These are phyloP conservation scores for Ramphastos sulfuratus DNA, from an alignment of 2,113 vertebrate genomes.

Conservation along the genomic window DNA sequence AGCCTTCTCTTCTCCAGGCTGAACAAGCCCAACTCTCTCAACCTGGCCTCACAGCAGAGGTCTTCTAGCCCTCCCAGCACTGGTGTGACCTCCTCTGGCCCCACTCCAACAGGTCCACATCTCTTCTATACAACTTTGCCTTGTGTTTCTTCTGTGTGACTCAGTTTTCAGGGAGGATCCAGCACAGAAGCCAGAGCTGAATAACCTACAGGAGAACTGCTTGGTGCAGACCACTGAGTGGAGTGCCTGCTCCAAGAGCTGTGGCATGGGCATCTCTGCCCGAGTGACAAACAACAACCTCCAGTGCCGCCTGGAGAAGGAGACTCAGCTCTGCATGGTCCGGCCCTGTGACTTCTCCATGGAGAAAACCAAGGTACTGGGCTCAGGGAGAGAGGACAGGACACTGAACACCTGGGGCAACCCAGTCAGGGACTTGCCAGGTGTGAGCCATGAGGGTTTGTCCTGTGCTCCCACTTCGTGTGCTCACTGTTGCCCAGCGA, in stretches of 20 bases:
- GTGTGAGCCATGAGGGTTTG: neutral
- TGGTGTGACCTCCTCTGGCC: too few relatives aligned
- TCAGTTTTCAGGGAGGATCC: constrained; percentile 67
- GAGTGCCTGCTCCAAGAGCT: constrained; percentile 78
- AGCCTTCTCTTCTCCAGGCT: neutral
- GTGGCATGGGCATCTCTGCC: constrained; percentile 79
- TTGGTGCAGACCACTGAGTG: constrained; percentile 80
- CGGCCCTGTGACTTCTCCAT: constrained; percentile 67
- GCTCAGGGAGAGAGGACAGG: neutral
- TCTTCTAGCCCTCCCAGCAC: neutral
- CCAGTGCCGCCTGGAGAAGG: constrained; percentile 78
- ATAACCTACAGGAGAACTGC: constrained; percentile 78
- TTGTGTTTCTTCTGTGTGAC: neutral
- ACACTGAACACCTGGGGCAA: too few relatives aligned
- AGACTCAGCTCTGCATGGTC: constrained; percentile 78
- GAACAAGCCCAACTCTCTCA: neutral
- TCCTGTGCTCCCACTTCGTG: neutral
- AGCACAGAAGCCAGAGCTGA: neutral
- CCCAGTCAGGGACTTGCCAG: neutral
- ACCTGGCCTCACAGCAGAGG: neutral
- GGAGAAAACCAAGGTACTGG: constrained; percentile 72
- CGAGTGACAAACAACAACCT: constrained; percentile 79
- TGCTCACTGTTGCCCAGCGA: fast-evolving
- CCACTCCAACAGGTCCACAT: neutral
- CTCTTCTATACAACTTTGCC: neutral